Evolutionary conservation across 2,113 vertebrate species (phyloP).

Genomic region (Embiotoca jacksoni): DNA sequence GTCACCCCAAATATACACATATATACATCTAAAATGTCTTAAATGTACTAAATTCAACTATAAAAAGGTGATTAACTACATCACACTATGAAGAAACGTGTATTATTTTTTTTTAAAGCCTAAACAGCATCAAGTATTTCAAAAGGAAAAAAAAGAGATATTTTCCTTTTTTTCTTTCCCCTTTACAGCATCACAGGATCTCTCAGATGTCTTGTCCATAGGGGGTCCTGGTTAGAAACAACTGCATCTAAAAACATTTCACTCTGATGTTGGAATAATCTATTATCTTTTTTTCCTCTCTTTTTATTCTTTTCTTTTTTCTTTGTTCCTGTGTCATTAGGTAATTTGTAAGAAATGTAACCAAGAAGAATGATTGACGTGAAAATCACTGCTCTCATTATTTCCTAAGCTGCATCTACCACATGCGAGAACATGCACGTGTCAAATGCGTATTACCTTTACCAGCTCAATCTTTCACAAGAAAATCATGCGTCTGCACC

Average conservation of each 20-base stretch:
- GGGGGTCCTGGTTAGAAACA: background rate
- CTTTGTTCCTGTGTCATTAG: background rate
- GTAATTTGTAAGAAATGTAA: conserved; percentile 13
- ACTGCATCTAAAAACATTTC: conserved; percentile 21
- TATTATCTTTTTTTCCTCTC: background rate
- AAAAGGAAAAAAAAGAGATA: background rate
- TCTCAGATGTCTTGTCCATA: background rate
- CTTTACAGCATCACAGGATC: background rate
- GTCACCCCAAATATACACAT: background rate
- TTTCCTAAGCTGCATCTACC: background rate
- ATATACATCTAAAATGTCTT: background rate
- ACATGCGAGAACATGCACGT: background rate
- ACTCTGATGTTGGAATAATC: conserved; percentile 30
- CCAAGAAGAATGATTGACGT: background rate
- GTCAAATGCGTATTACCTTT: too few species aligned
- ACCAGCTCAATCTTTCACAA: too few species aligned
- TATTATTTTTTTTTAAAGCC: background rate
- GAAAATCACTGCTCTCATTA: background rate
- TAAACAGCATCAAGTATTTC: conserved; percentile 13
- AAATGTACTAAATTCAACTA: too few species aligned
- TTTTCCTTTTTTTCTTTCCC: background rate
- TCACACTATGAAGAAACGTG: background rate
- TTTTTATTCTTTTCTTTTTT: background rate
- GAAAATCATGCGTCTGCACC: too few species aligned
- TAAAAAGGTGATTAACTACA: too few species aligned